Evolutionary conservation across 2,113 vertebrate species (phyloP), one percentile per base, ranked within the genome.

Genomic region (Archocentrus centrarchus): DNA sequence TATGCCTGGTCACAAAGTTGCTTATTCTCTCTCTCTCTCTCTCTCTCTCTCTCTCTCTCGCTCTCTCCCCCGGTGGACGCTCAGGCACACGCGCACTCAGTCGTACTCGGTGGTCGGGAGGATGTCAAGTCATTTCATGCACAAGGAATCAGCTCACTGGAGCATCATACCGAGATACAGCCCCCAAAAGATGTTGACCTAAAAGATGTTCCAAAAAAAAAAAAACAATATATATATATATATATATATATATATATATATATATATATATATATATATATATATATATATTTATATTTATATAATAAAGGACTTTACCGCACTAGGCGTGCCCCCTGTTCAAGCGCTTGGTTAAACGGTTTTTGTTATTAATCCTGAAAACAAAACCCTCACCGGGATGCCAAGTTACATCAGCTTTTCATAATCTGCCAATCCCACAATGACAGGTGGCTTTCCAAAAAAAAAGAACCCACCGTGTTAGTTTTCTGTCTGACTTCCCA

Each of bases 121-220:
- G 90, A 94, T 91, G 92, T 94, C 86, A 93, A 92, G 85, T 94
- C 86, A 93, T 94, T 93, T 93, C 86, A 93, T 88, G 91, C 90
- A 91, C 89, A 93, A 89, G 90, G 66, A 91, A 92, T 91, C 83
- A 88, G 88, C 91, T 85, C 91, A 92, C 64, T 90, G 84, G 84
- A 90, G 88, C 90, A 84, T 91, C 88, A 57, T 81, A 44, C 80
- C 39, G 62, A 92, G 80, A 89, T 81, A 70, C 81, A 59, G 39
- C 60, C 64, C 44, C 75, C 66, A 86, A 90, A 93, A 90, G 50
- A 89, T 80, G 84, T 86, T 90, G 91, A 92, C 93, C 89, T 88
- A 62, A 81, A 82, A 89, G 17, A 93, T 75, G 59, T 73, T 84
- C 78, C 79, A 20, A 15, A 44, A 77, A 30, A 50, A 30, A 9